phyloP scores from a whole-genome alignment of 2,888 invertebrate species.

The Aspidapion aeneum region DNA sequence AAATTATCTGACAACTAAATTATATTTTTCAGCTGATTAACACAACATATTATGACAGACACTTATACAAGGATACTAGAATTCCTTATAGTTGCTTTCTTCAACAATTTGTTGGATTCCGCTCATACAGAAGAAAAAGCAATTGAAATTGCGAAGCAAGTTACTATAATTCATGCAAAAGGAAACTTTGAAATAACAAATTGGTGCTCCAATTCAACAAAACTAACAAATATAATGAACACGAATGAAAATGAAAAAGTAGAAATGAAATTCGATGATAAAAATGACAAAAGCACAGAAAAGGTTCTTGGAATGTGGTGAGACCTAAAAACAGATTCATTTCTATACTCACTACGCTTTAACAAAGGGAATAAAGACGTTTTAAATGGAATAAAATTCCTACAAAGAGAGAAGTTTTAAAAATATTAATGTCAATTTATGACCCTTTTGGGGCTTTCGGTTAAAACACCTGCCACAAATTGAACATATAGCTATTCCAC shows the following conservation, averaged over 20 bases:
- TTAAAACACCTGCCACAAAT: slow-evolving; percentile 18
- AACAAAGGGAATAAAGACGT: slow-evolving; percentile 19
- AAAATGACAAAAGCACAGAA: too few relatives aligned
- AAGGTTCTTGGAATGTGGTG: slow-evolving; percentile 20
- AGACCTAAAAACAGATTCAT: slow-evolving; percentile 8
- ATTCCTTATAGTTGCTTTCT: too few relatives aligned
- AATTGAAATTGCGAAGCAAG: background rate
- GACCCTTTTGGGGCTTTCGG: slow-evolving; percentile 16
- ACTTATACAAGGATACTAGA: too few relatives aligned
- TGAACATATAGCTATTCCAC: slow-evolving; percentile 24
- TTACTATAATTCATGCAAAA: slow-evolving; percentile 11
- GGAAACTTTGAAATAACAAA: slow-evolving; percentile 23
- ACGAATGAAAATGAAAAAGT: slow-evolving; percentile 13
- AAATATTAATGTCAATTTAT: slow-evolving; percentile 18
- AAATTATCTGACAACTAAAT: too few relatives aligned
- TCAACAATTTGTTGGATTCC: slow-evolving; percentile 25
- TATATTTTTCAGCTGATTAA: too few relatives aligned
- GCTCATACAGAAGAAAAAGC: slow-evolving; percentile 16
- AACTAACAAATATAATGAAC: slow-evolving; percentile 6
- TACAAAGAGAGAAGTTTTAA: slow-evolving; percentile 20
- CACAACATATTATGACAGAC: too few relatives aligned
- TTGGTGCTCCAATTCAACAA: slow-evolving; percentile 30
- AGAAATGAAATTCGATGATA: too few relatives aligned
- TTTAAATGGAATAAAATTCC: slow-evolving; percentile 14
- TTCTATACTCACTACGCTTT: slow-evolving; percentile 5